Evolutionary conservation across 2,797 vertebrate genomes (phyloP).

Genomic region (Ceryle rudis): DNA sequence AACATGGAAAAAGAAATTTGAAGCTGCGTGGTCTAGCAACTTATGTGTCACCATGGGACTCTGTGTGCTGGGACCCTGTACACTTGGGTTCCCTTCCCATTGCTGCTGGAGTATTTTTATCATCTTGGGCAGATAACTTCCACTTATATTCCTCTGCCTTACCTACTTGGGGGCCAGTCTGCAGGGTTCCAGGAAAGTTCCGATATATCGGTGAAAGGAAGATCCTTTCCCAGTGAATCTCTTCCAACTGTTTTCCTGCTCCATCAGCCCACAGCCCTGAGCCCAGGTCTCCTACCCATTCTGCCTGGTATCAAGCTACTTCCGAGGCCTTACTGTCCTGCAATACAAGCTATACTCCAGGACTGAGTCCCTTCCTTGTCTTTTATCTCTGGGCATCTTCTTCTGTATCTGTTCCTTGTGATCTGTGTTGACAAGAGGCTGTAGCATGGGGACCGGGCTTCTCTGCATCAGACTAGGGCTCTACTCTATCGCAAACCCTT

Average conservation of each 20-base stretch:
- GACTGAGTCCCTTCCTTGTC: accelerated
- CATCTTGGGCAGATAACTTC: neutral
- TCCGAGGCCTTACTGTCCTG: neutral
- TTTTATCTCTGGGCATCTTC: neutral
- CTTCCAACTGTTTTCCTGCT: neutral
- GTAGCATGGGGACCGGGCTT: neutral
- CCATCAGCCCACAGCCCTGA: neutral
- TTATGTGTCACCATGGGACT: neutral
- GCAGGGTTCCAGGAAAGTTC: neutral
- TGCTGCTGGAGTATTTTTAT: neutral
- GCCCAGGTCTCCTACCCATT: neutral
- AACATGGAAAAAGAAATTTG: neutral
- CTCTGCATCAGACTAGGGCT: neutral
- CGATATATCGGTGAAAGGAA: neutral
- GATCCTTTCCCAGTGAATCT: neutral
- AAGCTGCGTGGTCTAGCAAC: neutral
- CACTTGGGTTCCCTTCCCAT: neutral
- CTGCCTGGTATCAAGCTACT: neutral
- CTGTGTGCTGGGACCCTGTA: neutral
- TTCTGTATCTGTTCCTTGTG: neutral
- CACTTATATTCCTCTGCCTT: neutral
- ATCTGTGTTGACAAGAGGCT: neutral
- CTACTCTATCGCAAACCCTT: neutral
- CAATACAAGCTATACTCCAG: neutral
- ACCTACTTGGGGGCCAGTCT: neutral